Evolutionary conservation across 2,888 invertebrate species (phyloP), one percentile per base, ranked within the genome.

Genomic region (Eristalinus sepulchralis): DNA sequence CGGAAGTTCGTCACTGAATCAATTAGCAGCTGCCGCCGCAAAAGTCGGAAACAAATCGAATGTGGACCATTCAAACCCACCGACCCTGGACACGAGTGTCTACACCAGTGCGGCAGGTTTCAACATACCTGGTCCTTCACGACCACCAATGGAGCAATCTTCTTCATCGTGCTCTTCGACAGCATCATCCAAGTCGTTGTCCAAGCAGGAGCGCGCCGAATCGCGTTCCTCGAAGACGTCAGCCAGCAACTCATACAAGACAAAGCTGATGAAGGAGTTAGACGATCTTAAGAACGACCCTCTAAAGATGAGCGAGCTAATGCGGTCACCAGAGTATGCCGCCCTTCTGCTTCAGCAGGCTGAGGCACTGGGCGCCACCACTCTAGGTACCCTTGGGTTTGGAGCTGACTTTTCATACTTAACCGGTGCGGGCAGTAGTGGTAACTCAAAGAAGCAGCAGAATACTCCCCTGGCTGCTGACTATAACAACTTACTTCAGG

Each of bases 261-360:
- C 92, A 0, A 92, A 92, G 80, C 88, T 92, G 0, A 92, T 92
- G 92, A 92, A 92, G 57, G 92, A 93, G 73, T 87, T 92, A 55
- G 92, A 92, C 59, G 92, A 92, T 81, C 89, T 92, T 0, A 93
- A 92, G 82, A 92, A 92, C 68, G 93, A 93, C 89, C 92, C 92
- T 1, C 83, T 92, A 2, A 93, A 93, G 88, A 92, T 93, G 90
- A 92, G 92, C 62, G 93, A 93, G 78, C 88, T 93, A 0, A 92
- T 93, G 88, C 90, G 92, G 0, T 93, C 93, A 5, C 92, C 93
- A 0, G 93, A 93, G 81, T 93, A 93, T 83, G 92, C 93, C 0
- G 92, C 92, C 0, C 86, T 93, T 17, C 83, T 93, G 47, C 84
- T 93, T 77, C 92, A 93, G 80, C 93, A 93, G 84, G 93, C 93